Base-by-base conservation (phyloP, 1,140 invertebrate species). In the Drosophila virilis region DNA sequence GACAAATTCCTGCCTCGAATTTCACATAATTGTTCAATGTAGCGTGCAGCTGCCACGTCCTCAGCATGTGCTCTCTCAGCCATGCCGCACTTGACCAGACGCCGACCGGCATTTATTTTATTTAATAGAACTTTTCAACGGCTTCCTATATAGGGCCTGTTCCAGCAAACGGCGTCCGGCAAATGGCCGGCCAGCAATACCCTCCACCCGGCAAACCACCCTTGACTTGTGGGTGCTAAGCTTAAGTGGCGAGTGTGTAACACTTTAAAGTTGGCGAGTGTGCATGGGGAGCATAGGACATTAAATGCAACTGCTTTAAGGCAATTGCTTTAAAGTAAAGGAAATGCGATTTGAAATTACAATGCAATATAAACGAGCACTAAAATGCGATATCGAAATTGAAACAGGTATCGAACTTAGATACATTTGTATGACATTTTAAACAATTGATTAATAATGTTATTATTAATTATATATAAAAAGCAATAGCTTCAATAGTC, bases 1-100 rank as follows among this genome's bases (percentile, higher is more conserved):
- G 15, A 61, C 57, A 75, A 74, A 82, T 86, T 81, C 71, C 67
- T 65, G 78, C 67, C 75, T 86, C 67, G 77, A 78, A 79, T 84
- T 83, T 88, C 80, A 88, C 77, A 88, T 89, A 84, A 88, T 88
- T 89, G 80, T 69, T 88, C 80, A 88, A 88, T 88, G 84, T 89
- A 80, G 84, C 80, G 80, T 88, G 83, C 71, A 72, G 78, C 77
- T 88, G 86, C 83, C 78, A 88, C 83, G 84, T 80, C 17, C 66
- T 50, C 37, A 33, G 50, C 68, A 74, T 52, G 70, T 81, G 55
- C 79, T 79, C 68, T 73, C 64, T 76, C 77, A 35, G 62, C 46
- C 70, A 46, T 71, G 73, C 73, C 73, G 58, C 57, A 77, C 74
- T 76, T 66, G 73, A 65, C 51, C 70, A 64, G 65, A 22, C 60